Evolutionary conservation across 2,888 invertebrate genomes (phyloP).

Genomic region (Sesia bembeciformis): DNA sequence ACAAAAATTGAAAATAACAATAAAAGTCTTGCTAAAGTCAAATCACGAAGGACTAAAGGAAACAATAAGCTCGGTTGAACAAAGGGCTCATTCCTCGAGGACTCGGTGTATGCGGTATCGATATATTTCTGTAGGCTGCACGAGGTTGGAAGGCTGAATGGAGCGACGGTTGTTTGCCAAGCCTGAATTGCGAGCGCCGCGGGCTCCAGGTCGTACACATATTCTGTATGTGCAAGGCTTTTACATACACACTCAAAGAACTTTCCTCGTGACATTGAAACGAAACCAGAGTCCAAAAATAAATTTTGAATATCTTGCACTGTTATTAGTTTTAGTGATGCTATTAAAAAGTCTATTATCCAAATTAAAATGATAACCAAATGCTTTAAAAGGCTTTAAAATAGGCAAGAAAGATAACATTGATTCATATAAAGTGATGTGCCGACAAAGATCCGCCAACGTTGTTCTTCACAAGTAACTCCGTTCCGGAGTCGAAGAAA

Average conservation of each 20-base stretch:
- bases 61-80: constrained; percentile 36
- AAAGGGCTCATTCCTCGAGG: constrained; percentile 42
- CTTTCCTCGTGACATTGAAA: constrained; percentile 3
- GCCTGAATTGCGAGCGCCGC: constrained; percentile 39
- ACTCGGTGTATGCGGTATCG: constrained; percentile 33
- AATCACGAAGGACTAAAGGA: constrained; percentile 2
- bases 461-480: too few species aligned
- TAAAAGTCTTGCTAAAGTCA: not conserved
- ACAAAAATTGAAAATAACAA: constrained; percentile 1
- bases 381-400: too few species aligned
- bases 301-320: too few species aligned
- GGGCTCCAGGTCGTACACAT: constrained; percentile 28
- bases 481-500: too few species aligned
- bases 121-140: constrained; percentile 26
- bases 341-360: too few species aligned
- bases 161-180: constrained; percentile 28
- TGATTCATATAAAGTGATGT: too few species aligned
- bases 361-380: too few species aligned
- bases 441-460: too few species aligned
- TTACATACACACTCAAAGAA: constrained; percentile 5
- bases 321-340: too few species aligned
- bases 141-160: constrained; percentile 7
- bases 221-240: constrained; percentile 10
- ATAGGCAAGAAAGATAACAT: too few species aligned
- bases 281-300: constrained; percentile 2